These are phyloP conservation scores for Smittia aterrima DNA, from an alignment of 2,888 invertebrate genomes.

Conservation along the genomic window DNA sequence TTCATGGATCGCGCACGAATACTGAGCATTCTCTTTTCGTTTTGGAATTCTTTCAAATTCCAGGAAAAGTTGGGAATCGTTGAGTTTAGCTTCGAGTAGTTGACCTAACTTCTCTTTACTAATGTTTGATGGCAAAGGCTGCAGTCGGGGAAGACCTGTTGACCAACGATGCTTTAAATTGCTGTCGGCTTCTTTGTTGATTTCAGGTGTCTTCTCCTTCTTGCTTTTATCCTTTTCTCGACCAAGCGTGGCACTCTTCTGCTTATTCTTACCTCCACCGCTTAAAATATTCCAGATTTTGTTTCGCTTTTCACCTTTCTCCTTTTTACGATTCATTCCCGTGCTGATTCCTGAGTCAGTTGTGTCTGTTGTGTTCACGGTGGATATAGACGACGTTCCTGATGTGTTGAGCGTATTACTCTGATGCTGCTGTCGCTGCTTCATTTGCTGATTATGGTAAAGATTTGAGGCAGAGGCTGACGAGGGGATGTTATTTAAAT, in stretches of 20 bases:
- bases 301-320: constrained; percentile 60
- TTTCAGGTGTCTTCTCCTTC: constrained; percentile 51
- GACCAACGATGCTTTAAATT: constrained; percentile 68
- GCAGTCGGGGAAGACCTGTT: constrained; percentile 66
- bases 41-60: constrained; percentile 85
- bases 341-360: constrained; percentile 44
- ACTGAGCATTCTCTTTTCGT: constrained; percentile 66
- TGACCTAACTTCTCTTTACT: constrained; percentile 77
- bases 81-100: constrained; percentile 65
- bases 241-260: constrained; percentile 68
- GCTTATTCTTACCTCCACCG: constrained; percentile 54
- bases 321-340: constrained; percentile 51
- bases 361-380: constrained; percentile 37
- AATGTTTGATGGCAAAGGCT: constrained; percentile 71
- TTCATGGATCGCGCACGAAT: constrained; percentile 69
- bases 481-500: background rate
- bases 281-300: constrained; percentile 70
- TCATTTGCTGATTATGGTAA: constrained; percentile 34
- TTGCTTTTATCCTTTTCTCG: constrained; percentile 61
- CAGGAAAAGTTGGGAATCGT: constrained; percentile 71
- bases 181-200: constrained; percentile 52
- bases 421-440: constrained; percentile 43
- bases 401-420: constrained; percentile 35
- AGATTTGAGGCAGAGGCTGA: constrained; percentile 8
- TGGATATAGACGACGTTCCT: constrained; percentile 41